Conservation (phyloP, 2,888 invertebrate genomes). For the Phania funesta region DNA sequence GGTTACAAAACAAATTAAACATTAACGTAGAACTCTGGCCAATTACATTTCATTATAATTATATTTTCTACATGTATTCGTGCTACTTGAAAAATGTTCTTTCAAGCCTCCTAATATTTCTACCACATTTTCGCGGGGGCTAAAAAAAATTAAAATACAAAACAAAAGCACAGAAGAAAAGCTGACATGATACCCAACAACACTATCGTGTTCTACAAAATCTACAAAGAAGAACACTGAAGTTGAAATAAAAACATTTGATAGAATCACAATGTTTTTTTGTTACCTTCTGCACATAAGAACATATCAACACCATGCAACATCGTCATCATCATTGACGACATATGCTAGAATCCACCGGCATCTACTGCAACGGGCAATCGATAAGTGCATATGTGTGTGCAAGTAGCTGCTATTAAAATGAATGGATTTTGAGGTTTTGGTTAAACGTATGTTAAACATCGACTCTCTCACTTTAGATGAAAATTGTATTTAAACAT, state of each 20-base stretch:
- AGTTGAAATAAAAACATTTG: constrained; percentile 58
- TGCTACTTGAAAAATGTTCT: background rate
- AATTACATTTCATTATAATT: no score
- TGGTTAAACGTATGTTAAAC: constrained; percentile 42
- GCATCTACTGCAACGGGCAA: background rate
- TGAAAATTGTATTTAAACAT: constrained; percentile 59
- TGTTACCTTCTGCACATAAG: constrained; percentile 1
- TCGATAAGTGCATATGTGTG: background rate
- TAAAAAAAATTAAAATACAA: background rate
- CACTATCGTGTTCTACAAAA: constrained; percentile 50
- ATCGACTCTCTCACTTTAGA: constrained; percentile 62
- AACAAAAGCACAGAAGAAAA: constrained; percentile 11
- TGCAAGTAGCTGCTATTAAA: background rate
- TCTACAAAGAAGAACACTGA: constrained; percentile 30
- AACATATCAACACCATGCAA: constrained; percentile 36
- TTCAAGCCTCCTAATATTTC: background rate
- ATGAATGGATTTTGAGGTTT: background rate
- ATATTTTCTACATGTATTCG: constrained; percentile 16
- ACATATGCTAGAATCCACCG: background rate
- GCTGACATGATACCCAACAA: constrained; percentile 32
- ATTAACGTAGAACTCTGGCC: no score
- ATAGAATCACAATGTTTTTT: constrained; percentile 38
- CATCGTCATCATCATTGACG: background rate
- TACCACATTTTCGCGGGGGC: background rate
- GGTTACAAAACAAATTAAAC: no score